A percentile compares a stretch with the other conserved stretches of the same genome.
These are phyloP conservation scores for Cynopterus brachyotis DNA, from an alignment of 2,113 vertebrate genomes.

Conservation along the genomic window DNA sequence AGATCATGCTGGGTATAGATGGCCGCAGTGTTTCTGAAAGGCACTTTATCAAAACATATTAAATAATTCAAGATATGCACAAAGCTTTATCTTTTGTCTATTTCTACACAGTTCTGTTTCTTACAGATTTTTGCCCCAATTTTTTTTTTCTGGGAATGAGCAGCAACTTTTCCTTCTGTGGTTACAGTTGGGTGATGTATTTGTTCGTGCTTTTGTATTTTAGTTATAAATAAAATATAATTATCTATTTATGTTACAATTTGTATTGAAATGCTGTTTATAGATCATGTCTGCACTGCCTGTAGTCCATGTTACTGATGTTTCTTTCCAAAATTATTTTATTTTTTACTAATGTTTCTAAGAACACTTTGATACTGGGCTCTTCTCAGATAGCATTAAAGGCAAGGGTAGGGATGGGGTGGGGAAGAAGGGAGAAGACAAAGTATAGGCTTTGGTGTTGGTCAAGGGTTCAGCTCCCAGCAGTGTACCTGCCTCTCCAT, in stretches of 20 bases:
- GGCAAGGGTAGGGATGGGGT: too few relatives aligned
- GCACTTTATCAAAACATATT: neutral
- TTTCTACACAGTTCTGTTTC: neutral
- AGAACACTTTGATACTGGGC: neutral
- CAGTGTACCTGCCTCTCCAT: neutral
- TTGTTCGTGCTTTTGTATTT: neutral
- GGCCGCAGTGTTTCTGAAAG: neutral
- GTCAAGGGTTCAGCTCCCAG: neutral
- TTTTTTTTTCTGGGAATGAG: neutral
- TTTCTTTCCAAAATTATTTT: neutral
- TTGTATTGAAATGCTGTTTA: neutral
- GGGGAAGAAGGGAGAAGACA: neutral
- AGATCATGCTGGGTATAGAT: fast-evolving
- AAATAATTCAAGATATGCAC: neutral
- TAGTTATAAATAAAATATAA: neutral
- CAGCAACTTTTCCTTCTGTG: neutral
- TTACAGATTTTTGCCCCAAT: neutral
- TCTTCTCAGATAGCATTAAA: neutral
- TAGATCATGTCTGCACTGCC: neutral
- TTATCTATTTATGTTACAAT: neutral
- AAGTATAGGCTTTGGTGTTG: neutral
- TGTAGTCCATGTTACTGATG: fast-evolving
- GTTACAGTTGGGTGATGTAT: neutral
- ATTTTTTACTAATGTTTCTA: neutral
- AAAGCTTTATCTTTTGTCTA: neutral